Evolutionary conservation across 2,797 vertebrate species (phyloP).

Genomic region (Catharus ustulatus): DNA sequence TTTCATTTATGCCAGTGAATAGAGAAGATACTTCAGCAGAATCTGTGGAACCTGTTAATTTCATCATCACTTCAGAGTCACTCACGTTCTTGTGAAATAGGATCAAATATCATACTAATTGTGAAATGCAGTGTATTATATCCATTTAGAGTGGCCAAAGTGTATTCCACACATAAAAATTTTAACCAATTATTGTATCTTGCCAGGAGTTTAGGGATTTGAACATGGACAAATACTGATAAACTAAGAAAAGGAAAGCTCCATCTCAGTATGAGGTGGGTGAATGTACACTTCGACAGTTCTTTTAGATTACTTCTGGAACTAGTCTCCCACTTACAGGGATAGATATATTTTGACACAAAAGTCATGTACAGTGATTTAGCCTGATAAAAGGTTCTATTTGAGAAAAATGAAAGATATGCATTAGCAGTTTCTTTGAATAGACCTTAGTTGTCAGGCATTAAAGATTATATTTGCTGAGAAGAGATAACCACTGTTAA

Average conservation of each 20-base stretch:
- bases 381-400: background rate
- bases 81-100: background rate
- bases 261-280: background rate
- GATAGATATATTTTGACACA: background rate
- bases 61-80: background rate
- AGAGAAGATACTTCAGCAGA: background rate
- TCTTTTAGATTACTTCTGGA: background rate
- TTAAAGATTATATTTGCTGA: background rate
- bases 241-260: background rate
- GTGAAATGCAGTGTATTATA: background rate
- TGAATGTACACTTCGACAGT: background rate
- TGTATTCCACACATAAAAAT: background rate
- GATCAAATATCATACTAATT: background rate
- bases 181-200: background rate
- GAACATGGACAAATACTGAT: background rate
- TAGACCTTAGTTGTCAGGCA: background rate
- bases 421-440: background rate
- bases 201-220: background rate
- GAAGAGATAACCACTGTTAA: background rate
- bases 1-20: background rate
- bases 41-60: background rate
- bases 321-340: background rate
- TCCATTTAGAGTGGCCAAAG: accelerated
- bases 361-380: background rate
- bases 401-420: background rate